These are phyloP conservation scores for Xylocampa areola DNA, from an alignment of 2,888 invertebrate species.

Conservation along the genomic window DNA sequence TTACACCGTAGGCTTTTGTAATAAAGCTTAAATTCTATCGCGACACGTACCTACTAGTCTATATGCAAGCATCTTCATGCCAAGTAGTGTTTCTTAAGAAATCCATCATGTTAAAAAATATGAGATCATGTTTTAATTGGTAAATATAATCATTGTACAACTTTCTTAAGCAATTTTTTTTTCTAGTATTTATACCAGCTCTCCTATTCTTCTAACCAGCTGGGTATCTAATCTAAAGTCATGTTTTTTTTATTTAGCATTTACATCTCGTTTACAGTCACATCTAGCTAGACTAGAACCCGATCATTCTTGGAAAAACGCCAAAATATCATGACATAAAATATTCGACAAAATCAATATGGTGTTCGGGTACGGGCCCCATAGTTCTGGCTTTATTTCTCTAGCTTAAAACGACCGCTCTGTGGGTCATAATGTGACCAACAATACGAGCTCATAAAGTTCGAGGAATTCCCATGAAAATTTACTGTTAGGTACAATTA, in stretches of 20 bases:
- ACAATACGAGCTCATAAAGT: slow-evolving; percentile 16
- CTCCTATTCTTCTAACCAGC: no score
- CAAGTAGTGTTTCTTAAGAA: slow-evolving; percentile 10
- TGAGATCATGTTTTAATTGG: slow-evolving; percentile 29
- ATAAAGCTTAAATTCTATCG: slow-evolving; percentile 26
- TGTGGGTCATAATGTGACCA: slow-evolving; percentile 10
- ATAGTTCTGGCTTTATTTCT: slow-evolving; percentile 35
- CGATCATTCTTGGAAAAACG: slow-evolving; percentile 21
- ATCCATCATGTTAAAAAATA: slow-evolving; percentile 19
- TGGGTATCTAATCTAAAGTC: no score
- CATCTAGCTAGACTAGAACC: no score
- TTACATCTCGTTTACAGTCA: no score
- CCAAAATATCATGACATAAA: slow-evolving; percentile 11
- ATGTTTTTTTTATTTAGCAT: no score
- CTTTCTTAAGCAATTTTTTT: no score
- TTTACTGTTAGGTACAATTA: slow-evolving; percentile 17
- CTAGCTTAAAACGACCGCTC: slow-evolving; percentile 18
- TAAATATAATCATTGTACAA: neutral
- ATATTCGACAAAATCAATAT: slow-evolving; percentile 38
- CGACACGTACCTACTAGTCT: neutral
- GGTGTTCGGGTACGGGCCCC: slow-evolving; percentile 26
- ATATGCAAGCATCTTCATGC: slow-evolving; percentile 1
- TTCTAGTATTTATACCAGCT: no score
- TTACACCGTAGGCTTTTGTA: slow-evolving; percentile 8
- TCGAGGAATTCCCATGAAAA: slow-evolving; percentile 30